These are phyloP conservation scores for Plagodis pulveraria DNA, from an alignment of 2,888 invertebrate species.

Conservation along the genomic window DNA sequence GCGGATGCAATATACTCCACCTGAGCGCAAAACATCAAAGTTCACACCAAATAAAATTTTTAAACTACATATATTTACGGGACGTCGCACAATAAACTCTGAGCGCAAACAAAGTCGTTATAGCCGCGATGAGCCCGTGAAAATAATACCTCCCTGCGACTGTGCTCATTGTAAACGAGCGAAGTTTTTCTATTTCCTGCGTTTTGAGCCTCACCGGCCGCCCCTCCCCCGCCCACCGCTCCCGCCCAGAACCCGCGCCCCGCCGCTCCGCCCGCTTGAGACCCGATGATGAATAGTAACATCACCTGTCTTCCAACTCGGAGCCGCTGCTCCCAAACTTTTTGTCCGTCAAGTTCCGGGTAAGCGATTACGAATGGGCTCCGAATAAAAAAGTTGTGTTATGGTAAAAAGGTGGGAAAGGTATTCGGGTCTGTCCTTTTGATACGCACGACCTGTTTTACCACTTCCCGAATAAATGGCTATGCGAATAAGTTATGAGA, in stretches of 20 bases:
- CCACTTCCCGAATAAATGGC: conserved; percentile 9
- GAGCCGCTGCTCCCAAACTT: conserved; percentile 32
- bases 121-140: conserved; percentile 47
- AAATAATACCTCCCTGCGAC: conserved; percentile 49
- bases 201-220: conserved; percentile 27
- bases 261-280: conserved; percentile 10
- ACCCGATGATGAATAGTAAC: conserved; percentile 47
- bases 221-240: conserved; percentile 15
- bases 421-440: conserved; percentile 25
- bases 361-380: conserved; percentile 37
- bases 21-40: conserved; percentile 2
- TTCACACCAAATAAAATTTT: conserved; percentile 26
- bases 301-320: conserved; percentile 45
- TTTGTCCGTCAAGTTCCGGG: conserved; percentile 41
- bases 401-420: conserved; percentile 35
- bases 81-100: conserved; percentile 45
- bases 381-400: conserved; percentile 37
- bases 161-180: conserved; percentile 59
- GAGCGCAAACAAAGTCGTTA: conserved; percentile 54
- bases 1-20: conserved; percentile 4
- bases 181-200: conserved; percentile 68
- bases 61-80: conserved; percentile 33
- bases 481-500: conserved; percentile 10
- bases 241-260: conserved; percentile 12
- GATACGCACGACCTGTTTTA: conserved; percentile 32